phyloP scores from a whole-genome alignment of 2,113 vertebrate species.

The Lanius ludovicianus region DNA sequence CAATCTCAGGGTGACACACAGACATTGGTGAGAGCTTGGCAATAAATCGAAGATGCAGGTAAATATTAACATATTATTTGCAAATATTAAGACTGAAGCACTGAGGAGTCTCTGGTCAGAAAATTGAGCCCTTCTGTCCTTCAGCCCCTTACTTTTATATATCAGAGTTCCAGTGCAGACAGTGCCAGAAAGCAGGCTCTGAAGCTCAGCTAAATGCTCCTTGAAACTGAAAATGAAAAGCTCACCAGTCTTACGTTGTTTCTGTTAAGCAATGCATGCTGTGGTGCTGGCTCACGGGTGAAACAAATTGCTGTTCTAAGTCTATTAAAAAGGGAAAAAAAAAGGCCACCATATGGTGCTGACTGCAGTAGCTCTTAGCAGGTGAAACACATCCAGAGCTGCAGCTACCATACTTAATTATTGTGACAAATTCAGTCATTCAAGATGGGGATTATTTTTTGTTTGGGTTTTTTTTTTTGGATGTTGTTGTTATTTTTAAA shows the following conservation, averaged over 20 bases:
- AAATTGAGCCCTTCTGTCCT: not conserved
- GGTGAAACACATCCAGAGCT: constrained; percentile 50
- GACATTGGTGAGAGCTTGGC: not conserved
- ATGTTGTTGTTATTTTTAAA: not conserved
- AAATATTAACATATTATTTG: not conserved
- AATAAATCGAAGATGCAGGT: not conserved
- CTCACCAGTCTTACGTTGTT: not conserved
- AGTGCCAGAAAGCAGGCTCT: not conserved
- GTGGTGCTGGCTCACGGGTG: constrained; percentile 31
- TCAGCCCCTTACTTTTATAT: not conserved
- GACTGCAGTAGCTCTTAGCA: constrained; percentile 54
- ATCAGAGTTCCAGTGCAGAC: not conserved
- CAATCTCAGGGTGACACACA: not conserved
- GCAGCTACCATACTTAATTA: constrained; percentile 49
- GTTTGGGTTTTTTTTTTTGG: not conserved
- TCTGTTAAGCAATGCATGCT: constrained; percentile 12
- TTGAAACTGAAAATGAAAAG: constrained; percentile 29
- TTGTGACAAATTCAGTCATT: constrained; percentile 41
- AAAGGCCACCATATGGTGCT: constrained; percentile 52
- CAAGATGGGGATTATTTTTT: not conserved
- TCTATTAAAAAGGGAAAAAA: not conserved
- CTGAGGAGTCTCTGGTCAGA: not conserved
- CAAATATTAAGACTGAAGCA: not conserved
- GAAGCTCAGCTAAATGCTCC: not conserved
- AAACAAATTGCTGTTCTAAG: constrained; percentile 56